Evolutionary conservation across 1,140 invertebrate genomes (phyloP), one percentile per base, ranked within the genome.

Genomic region (Neomicropteryx cornuta): DNA sequence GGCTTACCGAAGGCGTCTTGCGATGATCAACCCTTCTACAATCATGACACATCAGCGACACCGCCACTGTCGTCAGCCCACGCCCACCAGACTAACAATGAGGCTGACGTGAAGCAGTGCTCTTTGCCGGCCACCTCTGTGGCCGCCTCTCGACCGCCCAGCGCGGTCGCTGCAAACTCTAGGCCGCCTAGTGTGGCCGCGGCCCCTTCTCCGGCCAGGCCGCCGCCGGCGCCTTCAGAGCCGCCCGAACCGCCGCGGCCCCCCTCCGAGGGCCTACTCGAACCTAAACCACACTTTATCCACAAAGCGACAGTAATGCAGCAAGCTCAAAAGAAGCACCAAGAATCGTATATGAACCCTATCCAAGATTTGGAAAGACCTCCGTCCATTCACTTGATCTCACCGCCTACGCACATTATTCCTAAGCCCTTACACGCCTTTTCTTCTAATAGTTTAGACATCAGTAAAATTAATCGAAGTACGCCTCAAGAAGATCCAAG

Each of bases 1-100:
- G 79, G 79, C 56, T 62, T 82, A 53, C 80, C 80, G 39, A 72
- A 73, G 48, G 64, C 70, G 31, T 65, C 68, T 42, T 55, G 62
- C 44, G 56, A n/a, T n/a, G n/a, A n/a, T n/a, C n/a, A n/a, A n/a
- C n/a, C n/a, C n/a, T n/a, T n/a, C n/a, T n/a, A n/a, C n/a, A n/a
- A n/a, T n/a, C n/a, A n/a, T n/a, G n/a, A n/a, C n/a, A n/a, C n/a
- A n/a, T n/a, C n/a, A n/a, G n/a, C n/a, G n/a, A n/a, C n/a, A n/a
- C n/a, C n/a, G n/a, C 71, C 52, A 55, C 65, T 60, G 56, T 66
- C 53, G 57, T 59, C 49, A 36, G 58, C 58, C 40, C 47, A 55
- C 41, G 56, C 60, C 50, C 52, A 57, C 32, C 61, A 59, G 42
- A 46, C 55, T 27, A 29, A 42, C 16, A n/a, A n/a, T n/a, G n/a